Conservation (phyloP, 2,888 invertebrate species). For the Dinocampus coccinellae region DNA sequence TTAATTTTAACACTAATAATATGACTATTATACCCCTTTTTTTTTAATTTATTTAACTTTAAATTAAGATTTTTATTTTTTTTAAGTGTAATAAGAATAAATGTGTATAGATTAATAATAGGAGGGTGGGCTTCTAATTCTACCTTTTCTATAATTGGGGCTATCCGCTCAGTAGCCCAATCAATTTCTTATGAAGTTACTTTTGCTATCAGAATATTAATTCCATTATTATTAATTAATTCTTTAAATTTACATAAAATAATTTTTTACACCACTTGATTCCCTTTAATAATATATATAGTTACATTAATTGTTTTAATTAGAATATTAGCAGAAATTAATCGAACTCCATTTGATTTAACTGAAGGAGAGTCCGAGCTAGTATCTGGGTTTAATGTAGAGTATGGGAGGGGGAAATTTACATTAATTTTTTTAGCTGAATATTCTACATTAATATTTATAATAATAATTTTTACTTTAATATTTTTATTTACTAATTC, state of each 20-base stretch:
- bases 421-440: slow-evolving; percentile 79
- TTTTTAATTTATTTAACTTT: slow-evolving; percentile 72
- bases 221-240: slow-evolving; percentile 73
- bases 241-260: slow-evolving; percentile 74
- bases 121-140: slow-evolving; percentile 81
- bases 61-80: slow-evolving; percentile 76
- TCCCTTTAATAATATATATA: too few relatives aligned
- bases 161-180: slow-evolving; percentile 78
- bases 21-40: slow-evolving; percentile 75
- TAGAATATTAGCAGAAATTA: slow-evolving; percentile 78
- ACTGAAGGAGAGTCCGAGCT: slow-evolving; percentile 83
- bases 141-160: slow-evolving; percentile 79
- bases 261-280: too few relatives aligned
- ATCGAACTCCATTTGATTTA: slow-evolving; percentile 85
- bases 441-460: slow-evolving; percentile 52
- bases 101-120: slow-evolving; percentile 76
- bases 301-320: too few relatives aligned
- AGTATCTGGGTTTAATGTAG: slow-evolving; percentile 85
- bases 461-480: slow-evolving; percentile 45
- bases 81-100: slow-evolving; percentile 76
- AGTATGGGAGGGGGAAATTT: slow-evolving; percentile 81
- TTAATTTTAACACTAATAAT: slow-evolving; percentile 75
- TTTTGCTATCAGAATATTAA: slow-evolving; percentile 75
- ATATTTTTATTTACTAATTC: slow-evolving; percentile 35
- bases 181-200: slow-evolving; percentile 84